Percentiles rank a stretch among this genome's conserved stretches.
phyloP scores from a whole-genome alignment of 2,797 vertebrate species.

The Mycteria americana region DNA sequence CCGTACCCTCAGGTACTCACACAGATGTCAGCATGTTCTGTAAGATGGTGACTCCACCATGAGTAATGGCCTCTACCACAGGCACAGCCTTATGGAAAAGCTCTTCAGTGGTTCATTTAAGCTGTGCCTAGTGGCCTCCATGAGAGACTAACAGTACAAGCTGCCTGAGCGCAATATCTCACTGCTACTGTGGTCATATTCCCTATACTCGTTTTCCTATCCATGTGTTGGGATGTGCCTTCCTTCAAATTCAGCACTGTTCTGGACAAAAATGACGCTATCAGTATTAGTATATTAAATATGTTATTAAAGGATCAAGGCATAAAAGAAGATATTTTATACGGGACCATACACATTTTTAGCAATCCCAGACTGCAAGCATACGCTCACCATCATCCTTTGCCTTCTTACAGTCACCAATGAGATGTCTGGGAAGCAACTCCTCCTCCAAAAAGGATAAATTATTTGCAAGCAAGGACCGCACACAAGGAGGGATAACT shows the following conservation, averaged over 20 bases:
- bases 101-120: conserved; percentile 34
- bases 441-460: background rate
- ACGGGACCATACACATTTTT: background rate
- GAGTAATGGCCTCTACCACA: conserved; percentile 44
- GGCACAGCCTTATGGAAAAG: conserved; percentile 27
- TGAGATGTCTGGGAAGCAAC: background rate
- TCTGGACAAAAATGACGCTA: background rate
- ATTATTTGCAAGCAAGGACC: background rate
- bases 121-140: conserved; percentile 1
- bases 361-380: background rate
- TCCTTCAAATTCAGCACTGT: background rate
- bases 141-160: background rate
- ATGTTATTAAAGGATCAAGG: background rate
- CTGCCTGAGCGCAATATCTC: background rate
- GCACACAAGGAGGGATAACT: background rate
- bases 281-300: background rate
- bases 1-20: conserved; percentile 47
- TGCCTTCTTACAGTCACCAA: background rate
- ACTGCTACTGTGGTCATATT: background rate
- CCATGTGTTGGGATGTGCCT: background rate
- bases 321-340: background rate
- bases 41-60: conserved; percentile 17
- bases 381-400: background rate
- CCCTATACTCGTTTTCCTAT: background rate
- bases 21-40: conserved; percentile 20